These are phyloP conservation scores for Fregata magnificens DNA, from an alignment of 2,113 vertebrate species.

Conservation along the genomic window DNA sequence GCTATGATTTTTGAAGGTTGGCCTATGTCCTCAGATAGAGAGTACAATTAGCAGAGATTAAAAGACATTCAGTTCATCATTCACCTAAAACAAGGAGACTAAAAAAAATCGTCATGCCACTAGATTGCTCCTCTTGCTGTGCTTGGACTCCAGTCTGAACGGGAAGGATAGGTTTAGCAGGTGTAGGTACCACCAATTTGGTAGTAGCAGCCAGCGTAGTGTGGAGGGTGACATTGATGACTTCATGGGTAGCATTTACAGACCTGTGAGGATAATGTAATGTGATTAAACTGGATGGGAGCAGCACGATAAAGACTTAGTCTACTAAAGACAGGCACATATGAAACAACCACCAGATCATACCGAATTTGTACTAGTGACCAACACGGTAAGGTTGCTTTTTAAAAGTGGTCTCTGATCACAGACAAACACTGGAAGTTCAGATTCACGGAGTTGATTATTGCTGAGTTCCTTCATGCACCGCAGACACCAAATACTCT, in stretches of 20 bases:
- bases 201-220: slow-evolving; percentile 75
- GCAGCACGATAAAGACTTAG: too few relatives aligned
- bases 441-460: accelerated
- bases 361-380: background rate
- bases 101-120: slow-evolving; percentile 98
- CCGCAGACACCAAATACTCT: too few relatives aligned
- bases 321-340: accelerated
- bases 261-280: slow-evolving; percentile 64
- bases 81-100: slow-evolving; percentile 94
- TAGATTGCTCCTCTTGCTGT: slow-evolving; percentile 97
- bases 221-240: slow-evolving; percentile 82
- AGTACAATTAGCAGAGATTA: background rate
- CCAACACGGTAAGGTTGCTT: accelerated
- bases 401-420: background rate
- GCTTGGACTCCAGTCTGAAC: slow-evolving; percentile 95
- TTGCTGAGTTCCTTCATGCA: accelerated
- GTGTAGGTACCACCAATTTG: slow-evolving; percentile 81
- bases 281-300: background rate
- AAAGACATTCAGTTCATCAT: slow-evolving; percentile 1
- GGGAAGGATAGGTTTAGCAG: slow-evolving; percentile 88
- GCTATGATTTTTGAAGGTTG: background rate
- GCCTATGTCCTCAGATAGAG: background rate
- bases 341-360: background rate
- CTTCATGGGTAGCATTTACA: slow-evolving; percentile 78
- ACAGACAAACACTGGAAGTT: background rate